Evolutionary conservation across 2,888 invertebrate species (phyloP), one percentile per base, ranked within the genome.

Genomic region (Sinopyrophorus schimmeli): DNA sequence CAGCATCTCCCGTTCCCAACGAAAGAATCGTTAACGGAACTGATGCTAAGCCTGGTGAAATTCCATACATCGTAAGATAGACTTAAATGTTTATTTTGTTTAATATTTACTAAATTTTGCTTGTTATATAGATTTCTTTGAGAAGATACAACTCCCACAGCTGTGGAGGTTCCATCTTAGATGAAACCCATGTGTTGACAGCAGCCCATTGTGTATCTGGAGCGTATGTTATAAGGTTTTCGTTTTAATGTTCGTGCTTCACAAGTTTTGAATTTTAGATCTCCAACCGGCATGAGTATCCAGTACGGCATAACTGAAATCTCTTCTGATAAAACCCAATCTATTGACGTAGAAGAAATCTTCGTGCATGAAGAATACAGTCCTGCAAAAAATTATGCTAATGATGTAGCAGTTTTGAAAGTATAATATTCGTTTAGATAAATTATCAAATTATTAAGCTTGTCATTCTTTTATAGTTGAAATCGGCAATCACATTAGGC

Each of bases 341-440:
- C 10, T 5, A 51, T 47, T 31, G 11, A 31, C 27, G 57, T 61
- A 5, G 35, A 15, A 9, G 43, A 28, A 23, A 51, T 56, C 5
- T 31, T 28, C 4, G 23, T 35, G 4, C 58, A 61, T 40, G 31
- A 30, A 11, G 27, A 39, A 5, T 61, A 55, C 24, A 32, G 11
- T 26, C 21, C 48, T 9, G 27, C 39, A 7, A 30, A 20, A 4
- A 28, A 43, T 11, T 49, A 49, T 37, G 44, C 42, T 7, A 62
- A 60, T 37, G 62, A 62, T 38, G 21, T 63, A 41, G 62, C 60
- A 23, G 43, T 64, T 20, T 23, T 61, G 6, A 53, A 58, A 40
- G 61, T 61, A 32, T 3, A 2, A n/a, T 6, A 7, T 14, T 6
- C n/a, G 9, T 26, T 6, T 9, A 6, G 9, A 5, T 9, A 3